Conservation (phyloP, 2,113 vertebrate species). For the Python bivittatus region DNA sequence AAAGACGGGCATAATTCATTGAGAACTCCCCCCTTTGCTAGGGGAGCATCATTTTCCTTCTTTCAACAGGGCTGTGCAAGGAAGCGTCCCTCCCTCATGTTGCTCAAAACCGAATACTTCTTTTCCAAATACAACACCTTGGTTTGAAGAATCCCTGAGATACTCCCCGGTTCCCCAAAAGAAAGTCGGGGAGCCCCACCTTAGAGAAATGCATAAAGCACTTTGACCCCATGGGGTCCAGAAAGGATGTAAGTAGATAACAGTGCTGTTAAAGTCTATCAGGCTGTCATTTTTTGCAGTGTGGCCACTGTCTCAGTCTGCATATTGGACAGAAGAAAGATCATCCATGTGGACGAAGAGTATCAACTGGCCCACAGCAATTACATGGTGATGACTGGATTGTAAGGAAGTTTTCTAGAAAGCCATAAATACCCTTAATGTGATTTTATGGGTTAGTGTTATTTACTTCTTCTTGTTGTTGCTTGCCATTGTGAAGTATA, state of each 20-base stretch:
- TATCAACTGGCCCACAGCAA: neutral
- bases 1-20: neutral
- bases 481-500: conserved; percentile 32
- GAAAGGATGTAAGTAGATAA: conserved; percentile 51
- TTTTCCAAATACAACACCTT: neutral
- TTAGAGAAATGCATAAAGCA: neutral
- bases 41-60: neutral
- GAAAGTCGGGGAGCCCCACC: neutral
- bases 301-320: neutral
- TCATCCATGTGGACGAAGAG: neutral
- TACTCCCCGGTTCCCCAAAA: neutral
- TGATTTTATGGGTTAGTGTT: conserved; percentile 21
- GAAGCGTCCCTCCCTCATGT: neutral
- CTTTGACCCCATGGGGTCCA: neutral
- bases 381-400: neutral
- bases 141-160: too few relatives aligned
- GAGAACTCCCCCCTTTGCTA: neutral
- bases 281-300: neutral
- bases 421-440: conserved; percentile 57
- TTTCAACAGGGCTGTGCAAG: neutral
- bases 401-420: conserved; percentile 39
- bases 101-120: neutral
- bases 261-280: neutral
- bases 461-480: conserved; percentile 29
- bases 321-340: too few relatives aligned